Conservation (phyloP, 2,113 vertebrate species). For the Macaca nemestrina region DNA sequence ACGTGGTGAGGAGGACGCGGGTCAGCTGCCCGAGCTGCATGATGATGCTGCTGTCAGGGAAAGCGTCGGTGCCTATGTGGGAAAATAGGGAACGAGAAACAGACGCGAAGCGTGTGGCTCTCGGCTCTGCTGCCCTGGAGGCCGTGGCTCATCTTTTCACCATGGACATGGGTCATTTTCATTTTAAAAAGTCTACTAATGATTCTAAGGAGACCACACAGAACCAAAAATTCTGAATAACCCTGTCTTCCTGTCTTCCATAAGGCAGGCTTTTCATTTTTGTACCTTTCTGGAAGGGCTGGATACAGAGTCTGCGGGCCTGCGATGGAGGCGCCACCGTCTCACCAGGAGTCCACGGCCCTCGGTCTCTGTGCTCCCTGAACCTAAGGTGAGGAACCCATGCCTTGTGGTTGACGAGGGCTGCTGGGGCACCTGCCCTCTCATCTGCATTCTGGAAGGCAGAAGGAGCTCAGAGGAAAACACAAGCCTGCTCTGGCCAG, state of each 20-base stretch:
- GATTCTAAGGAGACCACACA: background rate
- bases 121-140: too few relatives aligned
- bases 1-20: accelerated
- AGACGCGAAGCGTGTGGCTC: accelerated
- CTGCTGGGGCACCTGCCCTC: background rate
- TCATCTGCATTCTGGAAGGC: background rate
- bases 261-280: background rate
- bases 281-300: background rate
- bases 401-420: background rate
- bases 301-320: too few relatives aligned
- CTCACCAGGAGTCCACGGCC: accelerated
- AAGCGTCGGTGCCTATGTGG: background rate
- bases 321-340: too few relatives aligned
- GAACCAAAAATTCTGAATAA: background rate
- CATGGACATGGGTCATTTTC: background rate
- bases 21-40: background rate
- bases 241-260: background rate
- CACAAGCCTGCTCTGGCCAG: background rate
- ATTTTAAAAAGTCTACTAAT: background rate
- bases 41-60: background rate
- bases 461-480: too few relatives aligned
- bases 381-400: background rate
- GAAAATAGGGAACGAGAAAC: too few relatives aligned
- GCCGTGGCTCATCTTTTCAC: background rate
- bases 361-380: background rate